Base-by-base conservation (phyloP, 2,113 vertebrate genomes). In the Onychostoma macrolepis region DNA sequence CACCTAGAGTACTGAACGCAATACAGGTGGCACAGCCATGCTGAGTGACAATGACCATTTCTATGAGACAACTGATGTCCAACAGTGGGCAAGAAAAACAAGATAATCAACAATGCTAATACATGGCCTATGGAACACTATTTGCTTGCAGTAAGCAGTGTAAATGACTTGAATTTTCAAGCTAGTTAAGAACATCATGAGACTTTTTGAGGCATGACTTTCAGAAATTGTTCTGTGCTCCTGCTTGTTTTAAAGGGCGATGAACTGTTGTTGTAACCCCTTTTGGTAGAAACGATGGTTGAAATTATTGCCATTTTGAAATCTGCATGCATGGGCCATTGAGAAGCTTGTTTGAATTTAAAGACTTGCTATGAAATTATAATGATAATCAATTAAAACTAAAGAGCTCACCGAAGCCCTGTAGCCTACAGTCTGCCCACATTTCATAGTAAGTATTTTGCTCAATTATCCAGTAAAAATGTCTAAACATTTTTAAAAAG, bases 331-430 rank as follows among this genome's bases (percentile, higher is more conserved):
- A 63, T 63, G 6, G 30, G 56, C 53, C 53, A 80, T 43, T 26
- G 24, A 26, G 24, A 41, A 43, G n/a, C n/a, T 81, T 45, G 36
- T 28, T 45, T 81, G 15, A 81, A 81, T 12, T 81, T 38, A 81
- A n/a, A 65, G 58, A 43, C 56, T 63, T 63, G 56, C 24, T 43
- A 63, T 81, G 79, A 81, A 81, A 81, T 19, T 17, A 61, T 80
- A 36, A 80, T 80, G 33, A 41, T 80, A 41, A 43, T 80, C 78
- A 61, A 61, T 61, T 80, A 33, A 50, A 58, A 36, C 77, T 80
- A 80, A 38, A 80, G 78, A 80, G 33, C 53, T 58, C 21, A 36
- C 30, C 24, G 21, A 80, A 61, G 30, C 21, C 10, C 30, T 61
- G 33, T n/a, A 21, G 77, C 43, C 43, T 33, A 30, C 28, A 24